Conservation (phyloP, 2,113 vertebrate species). For the Leptosomus discolor region DNA sequence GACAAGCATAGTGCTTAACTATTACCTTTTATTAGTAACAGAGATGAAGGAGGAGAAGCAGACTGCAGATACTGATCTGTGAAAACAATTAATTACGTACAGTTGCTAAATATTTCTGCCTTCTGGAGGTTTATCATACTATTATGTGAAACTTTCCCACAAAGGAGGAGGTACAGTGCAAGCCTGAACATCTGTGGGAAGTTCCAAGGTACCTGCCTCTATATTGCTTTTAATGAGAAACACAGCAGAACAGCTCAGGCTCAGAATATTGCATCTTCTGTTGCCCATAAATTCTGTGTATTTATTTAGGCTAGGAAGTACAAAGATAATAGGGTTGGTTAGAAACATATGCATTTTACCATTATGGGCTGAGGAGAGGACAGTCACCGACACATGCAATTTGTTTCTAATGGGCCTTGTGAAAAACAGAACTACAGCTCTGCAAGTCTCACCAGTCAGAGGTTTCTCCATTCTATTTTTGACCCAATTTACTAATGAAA, state of each 20-base stretch:
- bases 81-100: not conserved
- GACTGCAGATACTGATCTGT: not conserved
- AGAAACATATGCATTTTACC: not conserved
- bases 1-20: not conserved
- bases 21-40: not conserved
- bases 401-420: not conserved
- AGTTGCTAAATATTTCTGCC: not conserved
- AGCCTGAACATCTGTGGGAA: not conserved
- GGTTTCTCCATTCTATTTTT: not conserved
- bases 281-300: not conserved
- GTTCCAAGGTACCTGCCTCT: not conserved
- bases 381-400: not conserved
- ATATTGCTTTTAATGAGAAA: not conserved
- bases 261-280: not conserved
- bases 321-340: not conserved
- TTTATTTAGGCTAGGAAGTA: not conserved
- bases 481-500: not conserved
- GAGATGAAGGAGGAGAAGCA: not conserved
- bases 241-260: not conserved
- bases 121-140: not conserved
- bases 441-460: not conserved
- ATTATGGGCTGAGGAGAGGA: not conserved
- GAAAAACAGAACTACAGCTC: not conserved
- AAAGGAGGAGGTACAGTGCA: not conserved
- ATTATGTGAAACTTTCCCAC: not conserved